Base-by-base conservation (phyloP, 2,113 vertebrate genomes). In the Aegotheles bennettii region DNA sequence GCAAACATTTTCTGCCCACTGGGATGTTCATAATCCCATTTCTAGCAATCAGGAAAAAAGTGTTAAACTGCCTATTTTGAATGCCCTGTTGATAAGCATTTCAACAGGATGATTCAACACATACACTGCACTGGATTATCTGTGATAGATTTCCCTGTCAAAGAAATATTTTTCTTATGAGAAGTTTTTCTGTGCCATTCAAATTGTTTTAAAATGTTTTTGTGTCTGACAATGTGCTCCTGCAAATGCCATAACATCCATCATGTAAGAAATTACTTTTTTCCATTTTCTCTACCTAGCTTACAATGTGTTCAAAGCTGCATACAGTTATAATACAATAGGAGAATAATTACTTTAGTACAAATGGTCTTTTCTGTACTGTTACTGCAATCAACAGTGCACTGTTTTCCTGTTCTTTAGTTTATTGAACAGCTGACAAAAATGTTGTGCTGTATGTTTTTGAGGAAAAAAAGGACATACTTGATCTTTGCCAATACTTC, bases 1-100 rank as follows among this genome's bases (percentile, higher is more conserved):
- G 8, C 35, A 87, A 67, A 67, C 75, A 43, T 82, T 77, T 96
- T 90, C 59, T 63, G 16, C 85, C 75, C 38, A 57, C 42, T 77
- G 78, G 51, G 89, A 40, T 65, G 19, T 59, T 77, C 93, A 87
- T 96, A 95, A 96, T 93, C 71, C 59, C 38, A 59, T 81, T 92
- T 67, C 59, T 86, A 94, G 80, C 83, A 93, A 83, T 60, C 43
- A 56, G 67, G 54, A 43, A 76, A 53, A 76, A 73, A 84, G 43
- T 16, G 54, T 93, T n/a, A 88, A 93, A 54, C 67, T 26, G 47
- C 56, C 71, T 83, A 3, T 79, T 87, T 82, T 73, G 40, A 93
- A 73, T 63, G 42, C 6, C 17, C 11, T 63, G n/a, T 80, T 95
- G 81, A 82, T 73, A 94, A 94, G 63, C 47, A 65, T 90, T 93